Base-by-base conservation (phyloP, 2,113 vertebrate species). In the Oncorhynchus keta region DNA sequence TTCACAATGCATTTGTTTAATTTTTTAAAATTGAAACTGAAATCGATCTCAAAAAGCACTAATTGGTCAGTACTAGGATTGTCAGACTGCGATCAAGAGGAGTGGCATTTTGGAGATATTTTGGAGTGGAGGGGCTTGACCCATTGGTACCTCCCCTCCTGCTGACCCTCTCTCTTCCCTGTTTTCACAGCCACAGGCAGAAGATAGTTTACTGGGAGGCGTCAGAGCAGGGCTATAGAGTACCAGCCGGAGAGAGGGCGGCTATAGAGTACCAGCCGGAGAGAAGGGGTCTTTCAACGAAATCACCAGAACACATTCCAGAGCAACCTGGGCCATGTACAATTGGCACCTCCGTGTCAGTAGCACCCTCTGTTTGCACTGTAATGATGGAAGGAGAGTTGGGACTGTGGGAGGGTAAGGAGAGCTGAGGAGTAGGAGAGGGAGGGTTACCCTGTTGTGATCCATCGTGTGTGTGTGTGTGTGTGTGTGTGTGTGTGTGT, bases 221-320 rank as follows among this genome's bases (percentile, higher is more conserved):
- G 9, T 45, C 39, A 39, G 32, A 9, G 67, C 18, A 59, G 73
- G 6, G 66, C 30, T 39, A 22, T 72, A 68, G 39, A 78, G 79
- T 72, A 61, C 64, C 70, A 68, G 79, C 3, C 66, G 1, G 26
- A 28, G 26, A 28, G 26, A 28, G 26, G 26, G 26, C 26, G 6
- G 67, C 30, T 39, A 22, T 72, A 68, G 39, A 78, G 79, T 72
- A 61, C 65, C 70, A 68, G 79, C 3, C 66, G 2, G 65, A 48
- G 64, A 66, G 48, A 18, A 66, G 14, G n/a, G 39, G 62, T 68
- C 65, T 62, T 61, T 74, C 68, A 24, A 28, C 28, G 65, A 49
- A 16, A 64, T 65, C 67, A 20, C 57, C 26, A 32, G 14, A 3
- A 26, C 3, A 51, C 51, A 72, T 72, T 72, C 55, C 51, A 14